A percentile compares a stretch with the other conserved stretches of the same genome.
Evolutionary conservation across 2,797 vertebrate species (phyloP).

Genomic region (Cichlasoma orientale): DNA sequence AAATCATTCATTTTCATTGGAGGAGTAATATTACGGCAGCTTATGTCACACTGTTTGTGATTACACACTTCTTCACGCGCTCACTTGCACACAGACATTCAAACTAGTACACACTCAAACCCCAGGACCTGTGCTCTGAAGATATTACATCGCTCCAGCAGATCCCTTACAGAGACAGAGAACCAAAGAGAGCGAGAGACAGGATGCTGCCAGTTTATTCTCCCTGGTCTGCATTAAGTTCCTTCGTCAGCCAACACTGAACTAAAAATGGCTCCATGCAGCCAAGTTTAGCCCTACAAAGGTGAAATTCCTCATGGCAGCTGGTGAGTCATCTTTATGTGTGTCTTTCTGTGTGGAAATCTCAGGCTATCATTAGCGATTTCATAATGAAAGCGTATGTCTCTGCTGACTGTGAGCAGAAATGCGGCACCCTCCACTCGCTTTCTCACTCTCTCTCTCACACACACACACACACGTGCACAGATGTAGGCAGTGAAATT

Average conservation of each 20-base stretch:
- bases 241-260: slow-evolving; percentile 58
- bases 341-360: slow-evolving; percentile 23
- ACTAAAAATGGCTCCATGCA: slow-evolving; percentile 74
- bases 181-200: slow-evolving; percentile 18
- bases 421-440: neutral
- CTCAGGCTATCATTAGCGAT: slow-evolving; percentile 54
- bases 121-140: slow-evolving; percentile 21
- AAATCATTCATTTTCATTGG: too few relatives aligned
- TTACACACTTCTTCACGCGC: neutral
- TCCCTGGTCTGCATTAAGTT: slow-evolving; percentile 54
- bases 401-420: slow-evolving; percentile 22
- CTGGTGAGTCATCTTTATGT: slow-evolving; percentile 66
- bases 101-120: neutral
- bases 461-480: neutral
- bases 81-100: neutral
- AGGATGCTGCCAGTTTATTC: slow-evolving; percentile 43
- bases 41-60: neutral
- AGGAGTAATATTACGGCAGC: neutral
- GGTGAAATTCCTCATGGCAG: slow-evolving; percentile 60
- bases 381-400: slow-evolving; percentile 30
- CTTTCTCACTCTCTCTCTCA: too few relatives aligned
- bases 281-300: slow-evolving; percentile 76
- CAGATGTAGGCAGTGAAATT: slow-evolving; percentile 1
- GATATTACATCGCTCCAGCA: slow-evolving; percentile 40
- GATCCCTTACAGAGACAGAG: slow-evolving; percentile 39